Percentiles rank a stretch among this genome's conserved stretches.
These are phyloP conservation scores for Pseudeuparius sepicola DNA, from an alignment of 2,888 invertebrate species.

Conservation along the genomic window DNA sequence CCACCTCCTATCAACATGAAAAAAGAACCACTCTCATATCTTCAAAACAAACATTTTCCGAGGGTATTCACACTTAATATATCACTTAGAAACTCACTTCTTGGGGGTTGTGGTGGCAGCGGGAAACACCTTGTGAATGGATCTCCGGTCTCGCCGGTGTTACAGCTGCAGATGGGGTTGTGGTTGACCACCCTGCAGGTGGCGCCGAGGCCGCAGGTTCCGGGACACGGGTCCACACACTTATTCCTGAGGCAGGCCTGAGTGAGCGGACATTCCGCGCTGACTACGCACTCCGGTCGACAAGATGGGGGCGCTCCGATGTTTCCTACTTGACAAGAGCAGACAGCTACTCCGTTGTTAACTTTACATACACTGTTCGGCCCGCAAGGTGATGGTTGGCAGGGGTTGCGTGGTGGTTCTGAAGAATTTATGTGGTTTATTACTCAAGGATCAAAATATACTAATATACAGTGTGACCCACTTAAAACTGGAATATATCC, in stretches of 20 bases:
- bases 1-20: no score
- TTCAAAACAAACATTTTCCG: no score
- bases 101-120: conserved; percentile 33
- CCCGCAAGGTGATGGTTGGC: conserved; percentile 63
- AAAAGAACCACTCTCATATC: no score
- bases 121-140: conserved; percentile 61
- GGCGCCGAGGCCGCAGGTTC: conserved; percentile 66
- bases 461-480: no score
- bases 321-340: conserved; percentile 61
- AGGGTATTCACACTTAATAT: no score
- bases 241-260: conserved; percentile 74
- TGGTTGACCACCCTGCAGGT: conserved; percentile 69
- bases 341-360: conserved; percentile 46
- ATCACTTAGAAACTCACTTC: conserved; percentile 26
- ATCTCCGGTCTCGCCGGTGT: conserved; percentile 59
- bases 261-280: conserved; percentile 64
- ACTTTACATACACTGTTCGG: conserved; percentile 56
- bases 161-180: conserved; percentile 69
- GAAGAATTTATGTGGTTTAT: conserved; percentile 1
- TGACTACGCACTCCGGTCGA: conserved; percentile 70
- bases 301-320: conserved; percentile 68
- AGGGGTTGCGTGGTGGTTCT: conserved; percentile 45
- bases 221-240: conserved; percentile 72
- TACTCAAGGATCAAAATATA: background rate
- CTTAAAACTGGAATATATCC: no score